Conservation (phyloP, 1,140 invertebrate species). For the Aphis gossypii region DNA sequence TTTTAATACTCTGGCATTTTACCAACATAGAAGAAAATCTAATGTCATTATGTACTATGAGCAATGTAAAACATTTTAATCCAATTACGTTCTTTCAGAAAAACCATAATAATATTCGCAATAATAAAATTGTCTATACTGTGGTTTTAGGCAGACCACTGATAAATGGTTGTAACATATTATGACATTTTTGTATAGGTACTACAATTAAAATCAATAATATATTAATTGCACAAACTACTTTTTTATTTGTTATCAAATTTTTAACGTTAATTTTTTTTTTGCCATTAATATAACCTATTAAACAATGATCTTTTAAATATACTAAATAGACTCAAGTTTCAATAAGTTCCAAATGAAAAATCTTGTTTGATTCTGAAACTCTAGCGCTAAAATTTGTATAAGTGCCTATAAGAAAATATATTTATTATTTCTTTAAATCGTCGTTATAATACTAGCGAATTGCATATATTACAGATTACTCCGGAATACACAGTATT, state of each 20-base stretch:
- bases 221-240: not conserved
- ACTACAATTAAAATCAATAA: not conserved
- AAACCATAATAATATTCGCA: not conserved
- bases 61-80: not conserved
- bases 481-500: not conserved
- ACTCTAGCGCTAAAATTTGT: too few relatives aligned
- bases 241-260: too few relatives aligned
- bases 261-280: too few relatives aligned
- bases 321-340: too few relatives aligned
- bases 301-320: too few relatives aligned
- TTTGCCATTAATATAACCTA: too few relatives aligned
- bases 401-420: too few relatives aligned
- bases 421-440: too few relatives aligned
- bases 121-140: not conserved
- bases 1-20: not conserved
- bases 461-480: not conserved
- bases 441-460: too few relatives aligned
- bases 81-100: not conserved
- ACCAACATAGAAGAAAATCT: not conserved
- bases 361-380: too few relatives aligned
- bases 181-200: not conserved
- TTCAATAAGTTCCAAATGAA: too few relatives aligned
- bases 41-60: not conserved
- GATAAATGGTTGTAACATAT: not conserved
- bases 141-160: not conserved